Base-by-base conservation (phyloP, 2,888 invertebrate genomes). In the Acanthopleura granulata region DNA sequence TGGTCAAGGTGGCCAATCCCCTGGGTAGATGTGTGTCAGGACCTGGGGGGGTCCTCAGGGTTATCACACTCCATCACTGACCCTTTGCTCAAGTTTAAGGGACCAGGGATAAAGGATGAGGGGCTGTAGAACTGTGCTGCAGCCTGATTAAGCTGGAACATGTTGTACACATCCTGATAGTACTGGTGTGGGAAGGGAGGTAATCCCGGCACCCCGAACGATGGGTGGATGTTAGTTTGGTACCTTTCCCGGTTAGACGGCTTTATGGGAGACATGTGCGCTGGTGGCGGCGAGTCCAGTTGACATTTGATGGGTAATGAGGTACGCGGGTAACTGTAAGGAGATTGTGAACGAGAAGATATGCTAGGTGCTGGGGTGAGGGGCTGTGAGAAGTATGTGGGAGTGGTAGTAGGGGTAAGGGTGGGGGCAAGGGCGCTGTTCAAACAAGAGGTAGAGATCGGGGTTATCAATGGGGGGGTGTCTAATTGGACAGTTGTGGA, bases 101-200 rank as follows among this genome's bases (percentile, higher is more conserved):
- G 66, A 27, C 66, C 25, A 27, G 66, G 22, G 22, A 66, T 27
- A 25, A 27, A 66, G 16, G 66, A 27, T 27, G 22, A 25, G 16
- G 22, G 66, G 29, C 6, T 22, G 66, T 66, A 66, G 29, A 66
- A 66, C 29, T 66, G 66, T 6, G 66, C 66, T 16, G 66, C 22
- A 6, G 66, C 22, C 29, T 66, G 25, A 14, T 27, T 66, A 27
- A 66, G 25, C 4, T 66, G 66, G 6, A 66, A 66, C 29, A 66
- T 66, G 27, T 66, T 66, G 29, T 66, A 66, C 66, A 66, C 16
- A 22, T 66, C 66, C 25, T 66, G 25, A 14, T 66, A 66, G 25
- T 66, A 57, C 22, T 57, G 25, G 6, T 22, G 66, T 12, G 22
- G 66, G 25, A 27, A 22, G 66, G 66, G 29, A 66, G 66, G 29